Percentiles rank a stretch among this genome's conserved stretches.
phyloP scores from a whole-genome alignment of 2,113 vertebrate species.

The Baryphthengus martii region DNA sequence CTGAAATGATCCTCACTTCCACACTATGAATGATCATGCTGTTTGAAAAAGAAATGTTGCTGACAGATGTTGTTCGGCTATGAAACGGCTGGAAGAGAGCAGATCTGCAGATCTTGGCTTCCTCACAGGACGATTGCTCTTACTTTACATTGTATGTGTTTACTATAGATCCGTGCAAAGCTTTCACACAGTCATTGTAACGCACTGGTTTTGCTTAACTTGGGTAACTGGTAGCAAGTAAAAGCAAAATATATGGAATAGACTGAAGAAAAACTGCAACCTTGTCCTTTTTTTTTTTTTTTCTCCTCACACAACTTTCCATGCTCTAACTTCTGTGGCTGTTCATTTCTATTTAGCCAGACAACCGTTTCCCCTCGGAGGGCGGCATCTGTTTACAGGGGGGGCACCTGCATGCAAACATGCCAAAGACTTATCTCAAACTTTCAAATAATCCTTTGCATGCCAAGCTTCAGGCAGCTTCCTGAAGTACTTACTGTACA shows the following conservation, averaged over 20 bases:
- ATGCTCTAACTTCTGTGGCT: not conserved
- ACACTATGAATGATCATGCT: not conserved
- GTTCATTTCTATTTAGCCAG: not conserved
- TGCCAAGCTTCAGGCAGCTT: not conserved
- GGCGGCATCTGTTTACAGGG: not conserved
- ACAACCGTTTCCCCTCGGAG: not conserved
- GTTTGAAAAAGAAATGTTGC: not conserved
- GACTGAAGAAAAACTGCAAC: not conserved
- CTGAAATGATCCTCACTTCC: not conserved
- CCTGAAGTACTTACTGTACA: not conserved
- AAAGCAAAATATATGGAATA: not conserved
- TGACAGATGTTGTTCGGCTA: slow-evolving; percentile 12
- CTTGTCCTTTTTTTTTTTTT: not conserved
- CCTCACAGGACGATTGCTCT: not conserved
- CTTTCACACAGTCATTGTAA: not conserved
- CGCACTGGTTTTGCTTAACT: not conserved
- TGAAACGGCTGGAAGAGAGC: not conserved
- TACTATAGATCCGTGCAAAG: not conserved
- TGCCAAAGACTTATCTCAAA: not conserved
- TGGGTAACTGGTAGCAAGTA: not conserved
- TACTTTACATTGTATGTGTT: not conserved
- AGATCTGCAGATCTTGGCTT: not conserved
- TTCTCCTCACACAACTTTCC: not conserved
- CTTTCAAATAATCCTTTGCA: not conserved
- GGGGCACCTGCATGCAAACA: not conserved